Evolutionary conservation across 2,797 vertebrate species (phyloP).

Genomic region (Bufotes viridis): DNA sequence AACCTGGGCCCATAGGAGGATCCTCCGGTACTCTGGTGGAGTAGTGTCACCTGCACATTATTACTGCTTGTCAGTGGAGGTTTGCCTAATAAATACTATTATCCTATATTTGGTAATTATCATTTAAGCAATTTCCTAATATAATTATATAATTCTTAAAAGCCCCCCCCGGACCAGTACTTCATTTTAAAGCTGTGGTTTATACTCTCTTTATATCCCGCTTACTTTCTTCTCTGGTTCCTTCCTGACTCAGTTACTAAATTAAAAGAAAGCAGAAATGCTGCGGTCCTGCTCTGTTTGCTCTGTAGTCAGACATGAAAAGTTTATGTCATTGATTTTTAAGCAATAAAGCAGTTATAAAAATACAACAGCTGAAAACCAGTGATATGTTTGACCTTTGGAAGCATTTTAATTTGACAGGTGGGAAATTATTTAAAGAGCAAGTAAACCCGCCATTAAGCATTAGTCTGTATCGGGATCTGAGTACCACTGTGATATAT

Average conservation of each 20-base stretch:
- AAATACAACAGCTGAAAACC: constrained; percentile 28
- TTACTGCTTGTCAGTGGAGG: too few relatives aligned
- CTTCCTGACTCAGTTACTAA: neutral
- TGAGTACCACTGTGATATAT: neutral
- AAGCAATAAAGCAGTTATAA: constrained; percentile 17
- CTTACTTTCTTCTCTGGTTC: neutral
- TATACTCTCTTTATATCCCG: neutral
- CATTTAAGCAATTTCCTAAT: neutral
- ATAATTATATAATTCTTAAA: neutral
- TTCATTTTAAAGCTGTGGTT: neutral
- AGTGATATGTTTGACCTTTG: constrained; percentile 45
- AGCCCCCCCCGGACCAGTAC: neutral
- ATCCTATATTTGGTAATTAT: neutral
- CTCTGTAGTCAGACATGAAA: constrained; percentile 29
- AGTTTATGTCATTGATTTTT: constrained; percentile 44
- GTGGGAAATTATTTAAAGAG: constrained; percentile 45
- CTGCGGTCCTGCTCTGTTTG: neutral
- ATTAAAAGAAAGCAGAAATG: neutral
- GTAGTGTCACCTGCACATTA: too few relatives aligned
- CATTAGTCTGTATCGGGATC: neutral
- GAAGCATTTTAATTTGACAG: constrained; percentile 49
- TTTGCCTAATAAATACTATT: too few relatives aligned
- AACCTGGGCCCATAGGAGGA: too few relatives aligned
- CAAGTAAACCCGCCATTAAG: neutral
- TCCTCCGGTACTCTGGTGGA: too few relatives aligned